Evolutionary conservation across 2,113 vertebrate species (phyloP).

Genomic region (Mus musculus): DNA sequence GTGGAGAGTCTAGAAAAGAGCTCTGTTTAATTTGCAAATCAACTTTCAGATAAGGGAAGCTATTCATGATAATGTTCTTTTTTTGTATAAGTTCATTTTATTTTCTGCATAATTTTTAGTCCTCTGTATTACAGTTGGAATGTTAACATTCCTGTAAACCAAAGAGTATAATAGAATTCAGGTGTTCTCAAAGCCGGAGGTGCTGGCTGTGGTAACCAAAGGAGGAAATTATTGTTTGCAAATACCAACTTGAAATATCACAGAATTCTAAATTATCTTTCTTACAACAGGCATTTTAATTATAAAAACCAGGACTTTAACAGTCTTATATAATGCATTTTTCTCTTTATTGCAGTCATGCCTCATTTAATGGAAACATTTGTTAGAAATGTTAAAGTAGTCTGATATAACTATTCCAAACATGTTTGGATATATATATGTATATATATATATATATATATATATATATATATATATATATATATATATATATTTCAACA

Average conservation of each 20-base stretch:
- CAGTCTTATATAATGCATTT: neutral
- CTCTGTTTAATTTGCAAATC: neutral
- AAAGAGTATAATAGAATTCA: neutral
- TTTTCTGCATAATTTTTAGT: neutral
- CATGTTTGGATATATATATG: neutral
- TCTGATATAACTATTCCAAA: neutral
- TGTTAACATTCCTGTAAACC: neutral
- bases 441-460: too few relatives aligned
- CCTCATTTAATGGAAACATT: slow-evolving; percentile 2
- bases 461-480: too few relatives aligned
- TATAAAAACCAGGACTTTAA: neutral
- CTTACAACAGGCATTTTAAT: slow-evolving; percentile 24
- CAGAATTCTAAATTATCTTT: neutral
- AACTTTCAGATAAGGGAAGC: neutral
- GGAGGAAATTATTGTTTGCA: neutral
- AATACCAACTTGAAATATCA: neutral
- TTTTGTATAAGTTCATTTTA: neutral
- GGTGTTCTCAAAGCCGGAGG: neutral
- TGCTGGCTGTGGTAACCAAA: neutral
- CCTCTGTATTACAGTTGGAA: neutral
- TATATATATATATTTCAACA: neutral
- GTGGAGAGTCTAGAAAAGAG: neutral
- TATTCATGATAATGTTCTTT: neutral
- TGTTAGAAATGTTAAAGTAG: slow-evolving; percentile 44
- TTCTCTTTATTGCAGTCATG: neutral